phyloP scores from a whole-genome alignment of 2,888 invertebrate species.

The Epinotia nisella region DNA sequence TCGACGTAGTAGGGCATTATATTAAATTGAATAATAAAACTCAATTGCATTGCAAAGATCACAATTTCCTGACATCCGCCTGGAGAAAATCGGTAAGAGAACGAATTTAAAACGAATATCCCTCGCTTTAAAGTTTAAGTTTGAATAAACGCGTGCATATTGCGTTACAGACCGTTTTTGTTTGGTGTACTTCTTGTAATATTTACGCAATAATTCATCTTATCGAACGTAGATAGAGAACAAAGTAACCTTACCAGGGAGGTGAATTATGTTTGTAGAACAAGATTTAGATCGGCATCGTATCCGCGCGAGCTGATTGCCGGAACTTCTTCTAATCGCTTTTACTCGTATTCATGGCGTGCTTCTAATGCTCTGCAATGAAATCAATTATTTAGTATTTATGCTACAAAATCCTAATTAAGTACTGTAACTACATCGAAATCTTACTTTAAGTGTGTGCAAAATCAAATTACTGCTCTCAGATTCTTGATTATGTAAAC shows the following conservation, averaged over 20 bases:
- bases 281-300: neutral
- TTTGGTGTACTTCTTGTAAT: constrained; percentile 42
- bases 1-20: constrained; percentile 77
- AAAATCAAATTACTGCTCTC: too few species aligned
- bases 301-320: neutral
- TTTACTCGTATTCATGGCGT: neutral
- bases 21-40: constrained; percentile 64
- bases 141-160: constrained; percentile 24
- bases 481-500: too few species aligned
- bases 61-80: constrained; percentile 66
- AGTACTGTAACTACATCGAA: too few species aligned
- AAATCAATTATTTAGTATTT: neutral
- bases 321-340: neutral
- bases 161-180: constrained; percentile 36
- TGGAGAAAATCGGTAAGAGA: constrained; percentile 55
- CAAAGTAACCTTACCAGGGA: constrained; percentile 9
- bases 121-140: constrained; percentile 22
- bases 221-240: constrained; percentile 37
- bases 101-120: constrained; percentile 41
- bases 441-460: too few species aligned
- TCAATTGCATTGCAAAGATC: constrained; percentile 81
- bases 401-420: too few species aligned
- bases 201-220: constrained; percentile 45
- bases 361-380: neutral
- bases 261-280: neutral